Evolutionary conservation across 2,113 vertebrate genomes (phyloP).

Genomic region (Crotalus viridis): DNA sequence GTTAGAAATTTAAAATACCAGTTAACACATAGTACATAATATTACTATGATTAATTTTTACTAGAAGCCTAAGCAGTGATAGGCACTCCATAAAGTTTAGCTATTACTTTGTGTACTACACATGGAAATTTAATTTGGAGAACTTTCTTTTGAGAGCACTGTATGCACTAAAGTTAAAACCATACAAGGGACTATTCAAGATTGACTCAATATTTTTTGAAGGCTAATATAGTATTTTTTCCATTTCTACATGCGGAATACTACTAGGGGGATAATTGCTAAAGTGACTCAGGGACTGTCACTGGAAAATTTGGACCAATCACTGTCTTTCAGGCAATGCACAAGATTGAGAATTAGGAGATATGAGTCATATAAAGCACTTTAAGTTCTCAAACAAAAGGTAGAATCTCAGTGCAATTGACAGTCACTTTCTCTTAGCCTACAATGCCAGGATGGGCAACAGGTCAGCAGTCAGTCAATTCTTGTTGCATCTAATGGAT

Average conservation of each 20-base stretch:
- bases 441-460: not conserved
- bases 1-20: not conserved
- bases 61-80: slow-evolving; percentile 12
- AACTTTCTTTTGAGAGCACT: slow-evolving; percentile 14
- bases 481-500: not conserved
- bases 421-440: not conserved
- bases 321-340: not conserved
- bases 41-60: not conserved
- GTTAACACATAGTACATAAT: not conserved
- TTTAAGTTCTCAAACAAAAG: not conserved
- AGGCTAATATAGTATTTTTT: not conserved
- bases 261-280: not conserved
- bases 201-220: not conserved
- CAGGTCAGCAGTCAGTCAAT: not conserved
- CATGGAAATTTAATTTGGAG: slow-evolving; percentile 10
- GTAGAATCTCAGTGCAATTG: not conserved
- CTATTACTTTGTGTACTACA: slow-evolving; percentile 31
- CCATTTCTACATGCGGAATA: not conserved
- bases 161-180: not conserved
- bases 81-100: slow-evolving; percentile 21
- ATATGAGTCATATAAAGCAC: not conserved
- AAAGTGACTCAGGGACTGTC: not conserved
- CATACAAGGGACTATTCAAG: not conserved
- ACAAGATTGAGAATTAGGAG: not conserved
- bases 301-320: not conserved